A percentile compares a stretch with the other conserved stretches of the same genome.
These are phyloP conservation scores for Neosalanx taihuensis DNA, from an alignment of 2,797 vertebrate genomes.

Conservation along the genomic window DNA sequence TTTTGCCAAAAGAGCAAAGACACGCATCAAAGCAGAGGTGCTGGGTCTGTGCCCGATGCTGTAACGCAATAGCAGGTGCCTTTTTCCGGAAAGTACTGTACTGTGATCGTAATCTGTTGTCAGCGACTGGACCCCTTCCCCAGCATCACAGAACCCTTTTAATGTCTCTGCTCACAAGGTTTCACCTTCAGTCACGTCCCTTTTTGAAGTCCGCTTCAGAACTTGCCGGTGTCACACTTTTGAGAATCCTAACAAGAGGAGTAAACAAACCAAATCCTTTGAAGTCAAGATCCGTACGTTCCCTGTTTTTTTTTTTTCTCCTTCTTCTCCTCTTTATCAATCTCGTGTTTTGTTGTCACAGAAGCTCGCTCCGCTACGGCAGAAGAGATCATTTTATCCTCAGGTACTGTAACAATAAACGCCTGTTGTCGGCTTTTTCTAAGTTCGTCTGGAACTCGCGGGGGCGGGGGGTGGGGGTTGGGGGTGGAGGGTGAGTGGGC, in stretches of 20 bases:
- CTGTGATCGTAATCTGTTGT: conserved; percentile 60
- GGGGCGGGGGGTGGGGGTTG: too few species aligned
- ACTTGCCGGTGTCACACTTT: conserved; percentile 58
- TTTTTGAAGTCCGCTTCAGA: conserved; percentile 67
- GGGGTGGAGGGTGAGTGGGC: too few species aligned
- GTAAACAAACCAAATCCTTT: conserved; percentile 67
- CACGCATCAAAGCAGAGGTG: conserved; percentile 65
- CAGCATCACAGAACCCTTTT: conserved; percentile 59
- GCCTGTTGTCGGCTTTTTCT: conserved; percentile 34
- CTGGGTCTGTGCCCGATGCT: conserved; percentile 51
- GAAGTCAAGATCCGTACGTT: conserved; percentile 53
- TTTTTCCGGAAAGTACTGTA: conserved; percentile 39
- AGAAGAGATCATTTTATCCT: conserved; percentile 54
- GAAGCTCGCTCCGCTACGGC: conserved; percentile 56
- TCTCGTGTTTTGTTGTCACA: conserved; percentile 58
- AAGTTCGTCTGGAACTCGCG: conserved; percentile 36
- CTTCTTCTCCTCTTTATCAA: conserved; percentile 11
- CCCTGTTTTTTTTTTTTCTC: conserved; percentile 25
- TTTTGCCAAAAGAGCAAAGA: conserved; percentile 66
- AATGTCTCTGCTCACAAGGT: conserved; percentile 66
- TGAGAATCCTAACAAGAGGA: conserved; percentile 61
- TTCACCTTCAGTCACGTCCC: conserved; percentile 59
- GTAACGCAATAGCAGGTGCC: conserved; percentile 62
- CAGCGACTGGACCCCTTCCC: conserved; percentile 52
- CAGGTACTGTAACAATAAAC: conserved; percentile 53